phyloP scores from a whole-genome alignment of 2,797 vertebrate species.

The Xenentodon cancila region DNA sequence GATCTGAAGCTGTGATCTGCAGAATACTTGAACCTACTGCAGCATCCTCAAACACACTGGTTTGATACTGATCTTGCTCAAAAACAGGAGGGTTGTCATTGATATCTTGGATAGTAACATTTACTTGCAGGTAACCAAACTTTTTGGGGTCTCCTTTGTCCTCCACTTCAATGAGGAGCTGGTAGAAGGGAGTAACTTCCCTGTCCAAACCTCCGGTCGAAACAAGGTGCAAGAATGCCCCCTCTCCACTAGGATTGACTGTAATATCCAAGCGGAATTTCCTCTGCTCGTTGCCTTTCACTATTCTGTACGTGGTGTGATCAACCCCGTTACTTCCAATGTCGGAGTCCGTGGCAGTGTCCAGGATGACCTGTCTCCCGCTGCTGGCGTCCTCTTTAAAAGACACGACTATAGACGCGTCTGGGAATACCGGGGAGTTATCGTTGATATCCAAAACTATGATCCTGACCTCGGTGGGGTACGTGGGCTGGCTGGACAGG shows the following conservation, averaged over 20 bases:
- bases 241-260: conserved; percentile 97
- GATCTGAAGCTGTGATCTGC: conserved; percentile 90
- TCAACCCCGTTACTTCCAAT: conserved; percentile 95
- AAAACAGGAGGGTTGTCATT: conserved; percentile 96
- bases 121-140: conserved; percentile 94
- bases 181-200: conserved; percentile 90
- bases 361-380: conserved; percentile 95
- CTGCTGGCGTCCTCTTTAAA: conserved; percentile 98
- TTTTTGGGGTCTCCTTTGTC: conserved; percentile 94
- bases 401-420: conserved; percentile 92
- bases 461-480: conserved; percentile 96
- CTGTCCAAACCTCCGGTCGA: conserved; percentile 93
- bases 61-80: conserved; percentile 89
- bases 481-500: conserved; percentile 96
- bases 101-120: conserved; percentile 96
- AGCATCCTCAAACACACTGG: conserved; percentile 90
- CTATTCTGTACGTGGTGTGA: conserved; percentile 93
- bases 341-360: conserved; percentile 95
- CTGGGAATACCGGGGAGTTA: conserved; percentile 95
- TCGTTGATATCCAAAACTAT: conserved; percentile 96
- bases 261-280: conserved; percentile 95
- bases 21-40: conserved; percentile 91
- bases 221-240: conserved; percentile 96
- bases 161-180: conserved; percentile 93
- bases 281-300: conserved; percentile 92